Evolutionary conservation across 2,113 vertebrate species (phyloP), one percentile per base, ranked within the genome.

Genomic region (Aphyosemion australe): DNA sequence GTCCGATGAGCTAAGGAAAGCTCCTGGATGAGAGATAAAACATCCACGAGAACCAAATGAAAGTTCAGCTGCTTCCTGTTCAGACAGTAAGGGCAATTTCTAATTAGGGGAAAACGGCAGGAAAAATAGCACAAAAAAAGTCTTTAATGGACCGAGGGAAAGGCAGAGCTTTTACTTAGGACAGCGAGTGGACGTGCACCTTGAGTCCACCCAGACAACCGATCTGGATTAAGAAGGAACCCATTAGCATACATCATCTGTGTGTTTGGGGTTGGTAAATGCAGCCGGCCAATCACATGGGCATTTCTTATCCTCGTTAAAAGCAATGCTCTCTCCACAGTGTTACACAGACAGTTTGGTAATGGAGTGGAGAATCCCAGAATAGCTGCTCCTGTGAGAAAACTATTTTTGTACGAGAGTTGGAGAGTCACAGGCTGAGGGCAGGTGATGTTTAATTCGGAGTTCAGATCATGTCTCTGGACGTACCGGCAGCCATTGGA

Each of bases 191-290:
- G 61, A 70, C 49, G 65, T 74, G 31, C 56, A 82, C 78, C 76
- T 70, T 74, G 55, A 72, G 60, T 70, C 65, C 52, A 68, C 48
- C 59, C 21, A 19, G 50, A 73, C n/a, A 57, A 68, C 65, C 74
- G 56, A 63, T 74, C 76, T 84, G 73, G 84, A 83, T 83, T 82
- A 80, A 73, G 74, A 13, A 62, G 65, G 58, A 87, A 77, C 26
- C 86, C 86, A 88, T 88, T 87, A 89, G 74, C 82, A 86, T 82
- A 82, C 84, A 86, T 87, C 85, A 88, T 78, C 65, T 42, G 48
- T 68, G 60, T 82, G 78, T 86, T 71, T 72, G 75, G 75, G 79
- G 37, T 75, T 74, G 78, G 80, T 69, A 84, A 77, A 73, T 61
- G 59, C 76, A 50, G 50, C 53, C 68, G 31, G 61, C 54, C 73